phyloP scores from a whole-genome alignment of 2,888 invertebrate species.

The Microplitis manilae region DNA sequence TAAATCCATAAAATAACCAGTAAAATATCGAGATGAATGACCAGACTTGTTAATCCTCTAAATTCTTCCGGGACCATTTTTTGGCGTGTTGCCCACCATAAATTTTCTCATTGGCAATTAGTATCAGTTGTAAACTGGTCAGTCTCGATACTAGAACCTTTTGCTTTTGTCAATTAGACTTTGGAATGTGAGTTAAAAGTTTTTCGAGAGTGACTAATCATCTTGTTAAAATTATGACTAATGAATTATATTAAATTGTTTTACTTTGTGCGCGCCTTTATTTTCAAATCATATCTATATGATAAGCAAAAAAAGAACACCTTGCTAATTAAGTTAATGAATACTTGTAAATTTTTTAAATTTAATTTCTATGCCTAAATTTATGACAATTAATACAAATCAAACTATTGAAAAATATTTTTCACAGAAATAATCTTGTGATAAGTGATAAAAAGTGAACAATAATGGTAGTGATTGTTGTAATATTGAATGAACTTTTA shows the following conservation, averaged over 20 bases:
- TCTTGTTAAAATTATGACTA: constrained; percentile 46
- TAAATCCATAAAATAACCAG: constrained; percentile 7
- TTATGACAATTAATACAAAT: too few relatives aligned
- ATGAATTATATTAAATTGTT: constrained; percentile 29
- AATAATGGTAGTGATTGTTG: too few relatives aligned
- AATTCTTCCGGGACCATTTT: constrained; percentile 28
- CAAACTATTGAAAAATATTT: too few relatives aligned
- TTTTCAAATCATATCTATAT: not conserved
- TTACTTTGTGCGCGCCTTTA: constrained; percentile 10
- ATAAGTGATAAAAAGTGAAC: too few relatives aligned
- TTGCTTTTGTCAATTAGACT: constrained; percentile 22
- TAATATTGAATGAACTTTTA: too few relatives aligned
- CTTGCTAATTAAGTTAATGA: too few relatives aligned
- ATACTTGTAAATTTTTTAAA: too few relatives aligned
- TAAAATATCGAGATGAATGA: constrained; percentile 21
- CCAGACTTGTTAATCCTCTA: constrained; percentile 13
- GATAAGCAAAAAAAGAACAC: not conserved
- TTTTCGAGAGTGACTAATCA: constrained; percentile 38
- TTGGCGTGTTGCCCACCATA: constrained; percentile 32
- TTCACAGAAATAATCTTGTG: too few relatives aligned
- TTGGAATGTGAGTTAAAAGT: constrained; percentile 18
- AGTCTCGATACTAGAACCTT: constrained; percentile 27
- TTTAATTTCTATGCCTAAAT: too few relatives aligned
- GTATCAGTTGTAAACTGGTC: constrained; percentile 34
- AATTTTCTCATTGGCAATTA: constrained; percentile 38